These are phyloP conservation scores for Tylochromis polylepis DNA, from an alignment of 2,113 vertebrate species.

Conservation along the genomic window DNA sequence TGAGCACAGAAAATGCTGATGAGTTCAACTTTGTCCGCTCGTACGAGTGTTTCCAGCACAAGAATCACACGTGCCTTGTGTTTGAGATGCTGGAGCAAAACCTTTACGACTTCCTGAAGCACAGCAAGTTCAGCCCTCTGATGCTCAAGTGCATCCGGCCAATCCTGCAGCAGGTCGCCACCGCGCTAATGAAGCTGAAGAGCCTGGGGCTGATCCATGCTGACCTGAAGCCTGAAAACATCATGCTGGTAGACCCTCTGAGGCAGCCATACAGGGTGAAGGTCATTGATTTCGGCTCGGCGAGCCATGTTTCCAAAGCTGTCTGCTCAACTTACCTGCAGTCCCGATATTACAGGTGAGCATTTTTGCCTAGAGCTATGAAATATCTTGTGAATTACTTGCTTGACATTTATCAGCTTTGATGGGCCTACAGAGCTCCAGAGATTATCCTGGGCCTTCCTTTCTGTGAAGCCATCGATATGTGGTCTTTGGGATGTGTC, in stretches of 20 bases:
- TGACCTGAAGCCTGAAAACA: slow-evolving; percentile 96
- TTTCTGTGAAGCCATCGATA: slow-evolving; percentile 97
- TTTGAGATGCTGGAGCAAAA: slow-evolving; percentile 99
- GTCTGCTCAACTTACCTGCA: slow-evolving; percentile 97
- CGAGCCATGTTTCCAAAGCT: slow-evolving; percentile 95
- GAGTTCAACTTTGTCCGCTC: slow-evolving; percentile 98
- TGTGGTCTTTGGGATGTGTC: slow-evolving; percentile 98
- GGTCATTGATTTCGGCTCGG: slow-evolving; percentile 97
- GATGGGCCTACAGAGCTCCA: slow-evolving; percentile 79
- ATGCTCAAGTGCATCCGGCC: slow-evolving; percentile 94
- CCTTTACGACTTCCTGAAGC: slow-evolving; percentile 96
- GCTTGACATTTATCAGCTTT: background rate
- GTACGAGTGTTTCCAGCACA: slow-evolving; percentile 98
- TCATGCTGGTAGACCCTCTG: slow-evolving; percentile 94
- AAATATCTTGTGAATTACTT: background rate
- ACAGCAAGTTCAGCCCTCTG: slow-evolving; percentile 97
- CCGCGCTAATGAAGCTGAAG: slow-evolving; percentile 95
- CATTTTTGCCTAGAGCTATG: background rate
- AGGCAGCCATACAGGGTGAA: slow-evolving; percentile 95
- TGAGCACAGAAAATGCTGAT: slow-evolving; percentile 95
- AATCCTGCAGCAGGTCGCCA: slow-evolving; percentile 94
- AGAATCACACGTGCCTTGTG: slow-evolving; percentile 98
- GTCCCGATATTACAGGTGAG: slow-evolving; percentile 94
- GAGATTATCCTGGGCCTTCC: slow-evolving; percentile 96
- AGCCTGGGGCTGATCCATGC: slow-evolving; percentile 95